Percentiles rank a stretch among this genome's conserved stretches.
phyloP scores from a whole-genome alignment of 2,888 invertebrate species.

The Pseudanteris insignis region DNA sequence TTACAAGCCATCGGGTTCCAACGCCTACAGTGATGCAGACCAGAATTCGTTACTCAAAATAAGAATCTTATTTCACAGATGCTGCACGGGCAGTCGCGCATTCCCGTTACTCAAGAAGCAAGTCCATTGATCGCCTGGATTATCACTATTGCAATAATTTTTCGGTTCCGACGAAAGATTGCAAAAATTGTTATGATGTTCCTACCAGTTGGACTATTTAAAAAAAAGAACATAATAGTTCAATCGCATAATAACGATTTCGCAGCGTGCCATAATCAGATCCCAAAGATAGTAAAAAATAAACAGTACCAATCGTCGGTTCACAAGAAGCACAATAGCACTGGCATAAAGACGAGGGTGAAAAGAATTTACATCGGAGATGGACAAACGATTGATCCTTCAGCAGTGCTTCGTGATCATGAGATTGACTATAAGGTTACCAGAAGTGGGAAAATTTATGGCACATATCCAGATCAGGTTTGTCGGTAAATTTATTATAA shows the following conservation, averaged over 20 bases:
- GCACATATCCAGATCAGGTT: constrained; percentile 57
- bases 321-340: constrained; percentile 50
- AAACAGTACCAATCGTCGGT: constrained; percentile 35
- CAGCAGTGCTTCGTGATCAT: constrained; percentile 46
- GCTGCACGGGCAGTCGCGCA: no score
- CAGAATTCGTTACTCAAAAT: no score
- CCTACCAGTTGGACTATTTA: constrained; percentile 53
- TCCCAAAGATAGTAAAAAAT: constrained; percentile 1
- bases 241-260: not conserved
- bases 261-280: constrained; percentile 1
- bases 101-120: constrained; percentile 49
- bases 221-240: constrained; percentile 7
- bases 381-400: constrained; percentile 50
- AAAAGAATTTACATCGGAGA: constrained; percentile 59
- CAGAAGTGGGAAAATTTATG: constrained; percentile 62
- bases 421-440: constrained; percentile 59
- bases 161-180: constrained; percentile 57
- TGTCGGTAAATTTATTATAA: no score
- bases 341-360: constrained; percentile 51
- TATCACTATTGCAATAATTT: constrained; percentile 57
- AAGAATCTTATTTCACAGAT: no score
- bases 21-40: no score
- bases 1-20: no score
- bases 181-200: constrained; percentile 52
- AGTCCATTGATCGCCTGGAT: constrained; percentile 64